Percentiles rank a stretch among this genome's conserved stretches.
Evolutionary conservation across 2,113 vertebrate species (phyloP).

Genomic region (Neogale vison): DNA sequence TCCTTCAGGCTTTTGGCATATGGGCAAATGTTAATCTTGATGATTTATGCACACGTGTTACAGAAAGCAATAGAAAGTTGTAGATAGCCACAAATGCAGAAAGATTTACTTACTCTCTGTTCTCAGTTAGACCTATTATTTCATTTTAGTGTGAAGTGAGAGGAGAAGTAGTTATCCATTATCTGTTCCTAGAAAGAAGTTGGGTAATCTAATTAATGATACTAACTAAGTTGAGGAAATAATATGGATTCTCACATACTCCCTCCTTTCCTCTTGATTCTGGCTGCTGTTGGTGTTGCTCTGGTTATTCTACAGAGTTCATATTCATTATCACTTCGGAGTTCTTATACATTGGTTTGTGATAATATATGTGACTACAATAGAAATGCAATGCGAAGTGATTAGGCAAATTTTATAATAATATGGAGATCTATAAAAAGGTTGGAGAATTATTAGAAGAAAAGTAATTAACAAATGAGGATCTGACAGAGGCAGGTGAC

Average conservation of each 20-base stretch:
- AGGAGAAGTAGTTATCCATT: not conserved
- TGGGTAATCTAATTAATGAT: not conserved
- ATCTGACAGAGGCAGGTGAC: not conserved
- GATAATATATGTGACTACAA: not conserved
- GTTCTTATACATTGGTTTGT: not conserved
- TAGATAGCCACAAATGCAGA: not conserved
- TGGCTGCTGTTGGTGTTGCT: not conserved
- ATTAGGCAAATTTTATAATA: not conserved
- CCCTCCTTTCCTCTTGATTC: not conserved
- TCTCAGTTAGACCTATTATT: not conserved
- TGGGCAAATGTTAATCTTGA: not conserved
- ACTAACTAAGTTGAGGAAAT: not conserved
- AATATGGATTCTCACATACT: not conserved
- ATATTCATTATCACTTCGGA: not conserved
- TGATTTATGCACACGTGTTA: conserved; percentile 9
- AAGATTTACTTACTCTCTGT: not conserved
- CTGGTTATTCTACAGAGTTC: not conserved
- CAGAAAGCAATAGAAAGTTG: not conserved
- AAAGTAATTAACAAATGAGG: not conserved
- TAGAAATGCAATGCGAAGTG: not conserved
- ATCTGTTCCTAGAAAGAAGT: not conserved
- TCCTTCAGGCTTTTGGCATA: conserved; percentile 5
- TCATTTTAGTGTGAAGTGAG: not conserved
- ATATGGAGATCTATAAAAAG: not conserved
- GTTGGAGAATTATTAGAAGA: not conserved